Base-by-base conservation (phyloP, 2,888 invertebrate genomes). In the Oligia fasciuncula region DNA sequence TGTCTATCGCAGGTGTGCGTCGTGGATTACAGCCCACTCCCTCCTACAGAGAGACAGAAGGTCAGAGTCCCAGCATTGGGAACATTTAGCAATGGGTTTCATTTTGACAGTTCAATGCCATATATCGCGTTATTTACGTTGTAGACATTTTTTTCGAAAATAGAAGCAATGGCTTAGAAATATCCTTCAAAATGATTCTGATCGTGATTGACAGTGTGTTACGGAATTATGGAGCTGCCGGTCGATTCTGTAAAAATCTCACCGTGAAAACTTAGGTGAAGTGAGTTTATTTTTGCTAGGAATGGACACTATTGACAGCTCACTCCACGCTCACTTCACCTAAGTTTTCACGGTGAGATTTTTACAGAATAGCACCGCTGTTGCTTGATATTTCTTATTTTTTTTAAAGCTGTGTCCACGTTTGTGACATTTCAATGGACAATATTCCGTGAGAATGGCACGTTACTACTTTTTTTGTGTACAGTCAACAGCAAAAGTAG, bases 341-440 rank as follows among this genome's bases (percentile, higher is more conserved):
- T n/a, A n/a, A n/a, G n/a, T n/a, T n/a, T n/a, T n/a, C n/a, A n/a
- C n/a, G n/a, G n/a, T n/a, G n/a, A n/a, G n/a, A n/a, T n/a, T n/a
- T n/a, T n/a, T n/a, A n/a, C n/a, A n/a, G n/a, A n/a, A n/a, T n/a
- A n/a, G n/a, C n/a, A n/a, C n/a, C n/a, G n/a, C n/a, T 29, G 35
- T 23, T 71, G n/a, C 6, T 74, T 60, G 60, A n/a, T 67, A n/a
- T 63, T 67, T 62, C 60, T 76, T 57, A 17, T 80, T 70, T 13
- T 13, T 51, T 35, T 4, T 17, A 35, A 66, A 60, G 9, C n/a
- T 62, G 14, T 0, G 6, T 35, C 1, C 35, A 51, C 11, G 19
- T 46, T 72, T 54, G 35, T 63, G 19, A 72, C 11, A 63, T 54
- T 77, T 68, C 17, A 46, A 66, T 19, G 19, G 9, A 19, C 17